Base-by-base conservation (phyloP, 2,888 invertebrate species). In the Disparrhopalites patrizii region DNA sequence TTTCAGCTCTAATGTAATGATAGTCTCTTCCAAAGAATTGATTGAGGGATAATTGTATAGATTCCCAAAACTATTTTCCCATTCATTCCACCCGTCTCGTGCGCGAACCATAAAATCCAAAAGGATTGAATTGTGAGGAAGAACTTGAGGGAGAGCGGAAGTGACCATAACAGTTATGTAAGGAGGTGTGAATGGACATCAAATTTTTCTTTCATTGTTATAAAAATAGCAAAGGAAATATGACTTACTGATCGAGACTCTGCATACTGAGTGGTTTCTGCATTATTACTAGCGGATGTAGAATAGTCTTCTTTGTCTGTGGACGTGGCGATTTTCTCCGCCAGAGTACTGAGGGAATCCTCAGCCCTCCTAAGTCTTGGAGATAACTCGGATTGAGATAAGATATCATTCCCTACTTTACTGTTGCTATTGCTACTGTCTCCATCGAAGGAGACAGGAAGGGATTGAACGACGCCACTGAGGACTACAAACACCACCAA, bases 361-460 rank as follows among this genome's bases (percentile, higher is more conserved):
- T 73, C 73, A 28, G 68, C 73, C 52, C 75, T 54, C 23, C 70
- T 68, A 55, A 72, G 65, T 65, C 73, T 70, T 23, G 69, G 67
- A 28, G 66, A 58, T n/a, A 71, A 63, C 38, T 73, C 72, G 43
- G 72, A 72, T 57, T 75, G 72, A 27, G 74, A 73, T 56, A 75
- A 65, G 57, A 75, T 67, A 64, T 75, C 75, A 69, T 73, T 71
- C 18, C 69, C 71, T 60, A 71, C 68, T 65, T 72, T 72, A 23
- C 51, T 57, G 20, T 64, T 66, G 20, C 62, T 67, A 28, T 54
- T 55, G n/a, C n/a, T n/a, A 23, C 66, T 66, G 23, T 73, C 73
- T 30, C 71, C 58, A 30, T 75, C 75, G 52, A 71, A 74, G 3
- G 73, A 70, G 52, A 74, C 73, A 38, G 75, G 75, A 57, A 71